These are phyloP conservation scores for Scaptomyza flava DNA, from an alignment of 2,888 invertebrate genomes.

Conservation along the genomic window DNA sequence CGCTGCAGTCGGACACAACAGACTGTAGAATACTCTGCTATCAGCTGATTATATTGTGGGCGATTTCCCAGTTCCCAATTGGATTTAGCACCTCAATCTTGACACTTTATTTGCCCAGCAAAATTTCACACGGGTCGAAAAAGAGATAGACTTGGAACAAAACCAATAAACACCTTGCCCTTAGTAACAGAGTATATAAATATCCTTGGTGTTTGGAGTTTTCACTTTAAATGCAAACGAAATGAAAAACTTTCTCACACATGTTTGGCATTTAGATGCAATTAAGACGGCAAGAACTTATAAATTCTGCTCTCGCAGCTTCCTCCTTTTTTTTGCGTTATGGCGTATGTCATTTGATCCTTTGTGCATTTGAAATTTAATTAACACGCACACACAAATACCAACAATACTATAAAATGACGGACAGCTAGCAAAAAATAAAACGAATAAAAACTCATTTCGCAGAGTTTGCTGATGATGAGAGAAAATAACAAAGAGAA, in stretches of 20 bases:
- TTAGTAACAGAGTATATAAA: slow-evolving; percentile 9
- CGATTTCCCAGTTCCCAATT: no score
- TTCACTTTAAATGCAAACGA: slow-evolving; percentile 6
- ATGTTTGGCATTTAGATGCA: slow-evolving; percentile 62
- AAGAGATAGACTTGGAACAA: no score
- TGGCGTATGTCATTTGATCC: slow-evolving; percentile 54
- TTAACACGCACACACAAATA: slow-evolving; percentile 59
- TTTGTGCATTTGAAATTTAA: slow-evolving; percentile 75
- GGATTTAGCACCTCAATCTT: no score
- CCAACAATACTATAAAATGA: slow-evolving; percentile 22
- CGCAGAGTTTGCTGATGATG: slow-evolving; percentile 69
- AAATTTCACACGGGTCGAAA: no score
- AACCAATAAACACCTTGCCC: no score
- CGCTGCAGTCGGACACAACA: no score
- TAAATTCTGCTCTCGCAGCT: slow-evolving; percentile 10
- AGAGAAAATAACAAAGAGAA: slow-evolving; percentile 30
- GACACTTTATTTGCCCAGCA: no score
- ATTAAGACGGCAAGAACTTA: slow-evolving; percentile 44
- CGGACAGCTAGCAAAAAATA: slow-evolving; percentile 22
- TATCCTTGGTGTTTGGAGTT: slow-evolving; percentile 43
- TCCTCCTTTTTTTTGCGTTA: not conserved
- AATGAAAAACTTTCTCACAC: slow-evolving; percentile 62
- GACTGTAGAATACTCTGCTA: no score
- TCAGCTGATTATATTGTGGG: no score
- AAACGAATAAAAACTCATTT: slow-evolving; percentile 77